These are phyloP conservation scores for Corydoras maculifer DNA, from an alignment of 2,113 vertebrate genomes.

Conservation along the genomic window DNA sequence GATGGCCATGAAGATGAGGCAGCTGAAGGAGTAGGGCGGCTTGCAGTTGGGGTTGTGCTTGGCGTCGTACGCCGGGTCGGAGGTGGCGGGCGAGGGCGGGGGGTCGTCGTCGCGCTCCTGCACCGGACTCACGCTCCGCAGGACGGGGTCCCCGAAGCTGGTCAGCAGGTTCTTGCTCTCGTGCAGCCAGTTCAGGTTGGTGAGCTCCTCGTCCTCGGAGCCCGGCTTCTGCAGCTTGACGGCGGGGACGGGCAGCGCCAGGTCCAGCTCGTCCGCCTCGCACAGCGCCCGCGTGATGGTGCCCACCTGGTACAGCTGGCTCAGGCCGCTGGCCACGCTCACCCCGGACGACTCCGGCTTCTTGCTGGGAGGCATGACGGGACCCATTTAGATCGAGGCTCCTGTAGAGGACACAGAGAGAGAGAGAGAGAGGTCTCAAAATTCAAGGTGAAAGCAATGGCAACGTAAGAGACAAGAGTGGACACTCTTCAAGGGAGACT, in stretches of 20 bases:
- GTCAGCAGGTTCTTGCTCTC: slow-evolving; percentile 86
- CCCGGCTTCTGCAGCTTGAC: slow-evolving; percentile 73
- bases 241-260: slow-evolving; percentile 74
- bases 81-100: slow-evolving; percentile 76
- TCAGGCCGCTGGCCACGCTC: slow-evolving; percentile 76
- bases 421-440: background rate
- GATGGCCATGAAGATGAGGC: slow-evolving; percentile 92
- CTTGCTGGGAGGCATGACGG: slow-evolving; percentile 91
- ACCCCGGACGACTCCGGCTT: slow-evolving; percentile 84
- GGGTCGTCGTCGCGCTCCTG: slow-evolving; percentile 78
- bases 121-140: slow-evolving; percentile 81
- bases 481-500: too few species aligned
- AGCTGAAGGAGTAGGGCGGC: slow-evolving; percentile 88
- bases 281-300: slow-evolving; percentile 73
- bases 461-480: too few species aligned
- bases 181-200: slow-evolving; percentile 86
- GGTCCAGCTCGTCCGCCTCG: slow-evolving; percentile 79
- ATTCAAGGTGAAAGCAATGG: background rate
- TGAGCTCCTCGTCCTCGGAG: slow-evolving; percentile 79
- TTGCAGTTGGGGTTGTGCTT: slow-evolving; percentile 89
- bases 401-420: slow-evolving; percentile 52
- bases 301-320: slow-evolving; percentile 71
- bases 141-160: slow-evolving; percentile 82
- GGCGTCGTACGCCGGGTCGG: slow-evolving; percentile 80
- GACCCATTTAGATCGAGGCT: slow-evolving; percentile 83